phyloP scores from a whole-genome alignment of 2,113 vertebrate species.

The Acanthochromis polyacanthus region DNA sequence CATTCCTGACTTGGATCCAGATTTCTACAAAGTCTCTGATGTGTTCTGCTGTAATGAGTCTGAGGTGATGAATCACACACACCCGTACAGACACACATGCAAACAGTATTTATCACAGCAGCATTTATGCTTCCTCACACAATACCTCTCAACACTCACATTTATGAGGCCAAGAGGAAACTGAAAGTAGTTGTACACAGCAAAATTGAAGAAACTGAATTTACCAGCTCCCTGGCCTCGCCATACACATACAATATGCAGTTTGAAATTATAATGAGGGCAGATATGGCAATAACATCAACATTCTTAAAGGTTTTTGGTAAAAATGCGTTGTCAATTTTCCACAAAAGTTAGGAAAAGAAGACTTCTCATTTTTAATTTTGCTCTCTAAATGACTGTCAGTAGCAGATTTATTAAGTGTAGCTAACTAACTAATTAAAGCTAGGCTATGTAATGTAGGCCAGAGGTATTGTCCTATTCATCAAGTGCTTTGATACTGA shows the following conservation, averaged over 20 bases:
- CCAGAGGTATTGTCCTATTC: too few relatives aligned
- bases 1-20: slow-evolving; percentile 88
- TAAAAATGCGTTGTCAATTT: too few relatives aligned
- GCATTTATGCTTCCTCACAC: slow-evolving; percentile 38
- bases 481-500: too few relatives aligned
- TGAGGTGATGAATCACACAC: slow-evolving; percentile 87
- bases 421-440: neutral
- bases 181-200: slow-evolving; percentile 16
- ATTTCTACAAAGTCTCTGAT: slow-evolving; percentile 91
- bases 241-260: too few relatives aligned
- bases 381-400: too few relatives aligned
- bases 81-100: slow-evolving; percentile 31
- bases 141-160: slow-evolving; percentile 30
- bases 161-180: slow-evolving; percentile 31
- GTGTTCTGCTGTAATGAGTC: slow-evolving; percentile 99
- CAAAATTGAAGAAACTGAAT: neutral
- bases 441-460: neutral
- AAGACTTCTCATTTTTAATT: neutral
- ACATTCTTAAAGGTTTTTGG: neutral
- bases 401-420: neutral
- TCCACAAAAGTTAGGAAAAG: neutral
- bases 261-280: too few relatives aligned
- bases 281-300: neutral
- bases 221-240: too few relatives aligned
- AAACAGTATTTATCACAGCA: slow-evolving; percentile 39